phyloP scores from a whole-genome alignment of 2,888 invertebrate genomes.

The Prosopocoilus inquinatus region DNA sequence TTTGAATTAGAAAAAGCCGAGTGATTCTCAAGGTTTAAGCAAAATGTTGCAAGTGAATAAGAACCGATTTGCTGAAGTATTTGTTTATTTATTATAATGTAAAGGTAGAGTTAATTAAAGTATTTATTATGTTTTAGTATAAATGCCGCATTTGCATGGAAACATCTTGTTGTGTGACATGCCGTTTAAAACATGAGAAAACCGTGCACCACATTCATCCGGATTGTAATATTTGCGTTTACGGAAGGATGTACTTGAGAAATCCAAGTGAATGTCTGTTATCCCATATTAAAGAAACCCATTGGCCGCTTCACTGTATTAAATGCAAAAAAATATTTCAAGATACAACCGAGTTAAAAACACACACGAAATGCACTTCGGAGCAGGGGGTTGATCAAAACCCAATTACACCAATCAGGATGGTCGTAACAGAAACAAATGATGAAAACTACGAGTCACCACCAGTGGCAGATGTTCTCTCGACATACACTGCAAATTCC shows the following conservation, averaged over 20 bases:
- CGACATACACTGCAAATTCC: slow-evolving; percentile 15
- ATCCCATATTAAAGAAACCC: slow-evolving; percentile 35
- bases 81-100: too few relatives aligned
- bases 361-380: slow-evolving; percentile 33
- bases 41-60: too few relatives aligned
- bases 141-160: slow-evolving; percentile 39
- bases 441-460: slow-evolving; percentile 26
- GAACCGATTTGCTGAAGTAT: too few relatives aligned
- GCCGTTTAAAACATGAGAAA: slow-evolving; percentile 40
- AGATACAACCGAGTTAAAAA: slow-evolving; percentile 32
- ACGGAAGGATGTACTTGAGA: slow-evolving; percentile 32
- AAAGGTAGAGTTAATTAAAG: neutral
- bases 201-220: slow-evolving; percentile 34
- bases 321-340: slow-evolving; percentile 36
- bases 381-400: neutral
- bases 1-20: too few relatives aligned
- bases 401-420: slow-evolving; percentile 20
- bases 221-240: slow-evolving; percentile 41
- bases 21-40: too few relatives aligned
- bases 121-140: slow-evolving; percentile 35
- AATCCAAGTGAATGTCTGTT: slow-evolving; percentile 27
- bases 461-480: slow-evolving; percentile 21
- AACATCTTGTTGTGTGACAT: slow-evolving; percentile 41
- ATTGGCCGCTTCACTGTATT: slow-evolving; percentile 42
- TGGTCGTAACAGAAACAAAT: slow-evolving; percentile 20